These are phyloP conservation scores for Phragmatobia fuliginosa DNA, from an alignment of 2,888 invertebrate species.

Conservation along the genomic window DNA sequence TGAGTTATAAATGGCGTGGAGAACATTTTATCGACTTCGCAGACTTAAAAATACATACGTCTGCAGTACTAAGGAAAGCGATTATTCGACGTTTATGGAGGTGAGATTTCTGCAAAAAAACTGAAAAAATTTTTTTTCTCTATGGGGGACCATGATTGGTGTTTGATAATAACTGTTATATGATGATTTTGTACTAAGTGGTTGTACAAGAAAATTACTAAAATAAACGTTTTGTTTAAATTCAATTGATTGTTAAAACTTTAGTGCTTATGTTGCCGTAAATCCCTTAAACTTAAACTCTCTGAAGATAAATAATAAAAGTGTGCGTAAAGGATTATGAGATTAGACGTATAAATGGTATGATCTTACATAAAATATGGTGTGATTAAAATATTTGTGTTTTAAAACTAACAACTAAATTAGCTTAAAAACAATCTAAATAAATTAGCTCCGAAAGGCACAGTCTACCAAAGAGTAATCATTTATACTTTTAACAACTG, in stretches of 20 bases:
- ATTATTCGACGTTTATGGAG: neutral
- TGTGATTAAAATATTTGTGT: neutral
- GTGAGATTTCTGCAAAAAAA: neutral
- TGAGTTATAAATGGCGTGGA: constrained; percentile 37
- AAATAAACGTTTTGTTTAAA: no score
- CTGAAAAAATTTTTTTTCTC: neutral
- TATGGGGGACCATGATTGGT: neutral
- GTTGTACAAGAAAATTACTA: no score
- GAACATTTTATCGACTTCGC: constrained; percentile 31
- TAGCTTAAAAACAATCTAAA: neutral
- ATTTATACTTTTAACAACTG: neutral
- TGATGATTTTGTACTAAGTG: neutral
- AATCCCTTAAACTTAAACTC: neutral
- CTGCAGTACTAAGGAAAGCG: neutral
- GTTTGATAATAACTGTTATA: neutral
- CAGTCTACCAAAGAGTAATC: neutral
- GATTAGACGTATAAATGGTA: neutral
- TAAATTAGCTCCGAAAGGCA: neutral
- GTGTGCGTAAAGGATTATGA: neutral
- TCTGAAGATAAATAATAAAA: neutral
- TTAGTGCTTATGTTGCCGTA: neutral
- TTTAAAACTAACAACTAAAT: no score
- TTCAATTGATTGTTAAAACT: no score
- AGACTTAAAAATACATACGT: constrained; percentile 1
- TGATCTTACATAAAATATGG: neutral